Percentiles rank a stretch among this genome's conserved stretches.
phyloP scores from a whole-genome alignment of 2,888 invertebrate species.

The Diaprepes abbreviatus region DNA sequence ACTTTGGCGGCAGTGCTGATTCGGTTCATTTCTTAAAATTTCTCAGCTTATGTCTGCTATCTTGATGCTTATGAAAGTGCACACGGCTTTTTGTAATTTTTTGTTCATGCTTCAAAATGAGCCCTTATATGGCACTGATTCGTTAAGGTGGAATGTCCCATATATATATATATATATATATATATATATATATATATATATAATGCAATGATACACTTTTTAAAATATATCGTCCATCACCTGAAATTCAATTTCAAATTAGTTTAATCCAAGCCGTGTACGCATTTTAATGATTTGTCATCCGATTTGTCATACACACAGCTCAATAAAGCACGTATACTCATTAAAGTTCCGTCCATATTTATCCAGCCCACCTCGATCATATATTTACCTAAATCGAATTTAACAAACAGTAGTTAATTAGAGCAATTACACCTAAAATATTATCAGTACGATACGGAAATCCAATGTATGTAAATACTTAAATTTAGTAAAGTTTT shows the following conservation, averaged over 20 bases:
- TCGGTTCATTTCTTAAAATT: too few relatives aligned
- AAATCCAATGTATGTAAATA: constrained; percentile 3
- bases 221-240: too few relatives aligned
- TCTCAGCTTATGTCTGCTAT: too few relatives aligned
- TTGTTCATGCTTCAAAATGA: too few relatives aligned
- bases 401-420: constrained; percentile 53
- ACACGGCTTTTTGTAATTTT: too few relatives aligned
- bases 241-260: background rate
- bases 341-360: constrained; percentile 34
- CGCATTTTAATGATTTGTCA: constrained; percentile 21
- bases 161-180: too few relatives aligned
- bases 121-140: too few relatives aligned
- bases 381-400: constrained; percentile 47
- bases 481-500: background rate
- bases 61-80: too few relatives aligned
- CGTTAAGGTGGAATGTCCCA: too few relatives aligned
- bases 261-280: background rate
- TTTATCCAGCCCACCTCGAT: constrained; percentile 29
- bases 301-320: constrained; percentile 16
- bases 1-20: too few relatives aligned
- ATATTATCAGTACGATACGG: constrained; percentile 46
- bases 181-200: too few relatives aligned
- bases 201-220: too few relatives aligned
- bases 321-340: constrained; percentile 38
- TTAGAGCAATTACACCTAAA: constrained; percentile 54